phyloP scores from a whole-genome alignment of 2,797 vertebrate genomes.

The Epinephelus awoara region DNA sequence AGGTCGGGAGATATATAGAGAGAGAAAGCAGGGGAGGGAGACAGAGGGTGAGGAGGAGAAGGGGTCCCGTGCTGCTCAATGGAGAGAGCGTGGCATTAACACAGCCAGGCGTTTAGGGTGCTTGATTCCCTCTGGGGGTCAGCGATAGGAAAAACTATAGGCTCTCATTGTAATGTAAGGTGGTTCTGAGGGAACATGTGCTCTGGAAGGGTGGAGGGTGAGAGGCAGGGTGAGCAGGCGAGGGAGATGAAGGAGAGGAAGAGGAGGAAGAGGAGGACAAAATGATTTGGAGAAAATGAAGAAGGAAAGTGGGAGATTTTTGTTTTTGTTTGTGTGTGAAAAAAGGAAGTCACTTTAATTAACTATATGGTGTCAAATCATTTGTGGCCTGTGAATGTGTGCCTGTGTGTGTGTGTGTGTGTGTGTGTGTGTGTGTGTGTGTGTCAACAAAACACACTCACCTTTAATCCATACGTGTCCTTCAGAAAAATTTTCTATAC shows the following conservation, averaged over 20 bases:
- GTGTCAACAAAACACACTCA: slow-evolving; percentile 59
- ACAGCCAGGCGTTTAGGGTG: slow-evolving; percentile 41
- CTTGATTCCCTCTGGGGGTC: slow-evolving; percentile 44
- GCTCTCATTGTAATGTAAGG: slow-evolving; percentile 29
- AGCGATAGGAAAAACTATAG: background rate
- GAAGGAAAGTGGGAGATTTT: background rate
- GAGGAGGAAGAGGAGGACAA: background rate
- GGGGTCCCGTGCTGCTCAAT: slow-evolving; percentile 9
- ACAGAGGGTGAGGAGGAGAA: background rate
- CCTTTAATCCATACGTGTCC: slow-evolving; percentile 75
- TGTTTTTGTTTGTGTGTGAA: background rate
- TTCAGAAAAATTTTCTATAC: slow-evolving; percentile 74
- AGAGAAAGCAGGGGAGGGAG: slow-evolving; percentile 17
- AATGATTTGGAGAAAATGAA: background rate
- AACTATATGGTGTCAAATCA: slow-evolving; percentile 4
- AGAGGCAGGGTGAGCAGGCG: background rate
- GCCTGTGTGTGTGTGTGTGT: fast-evolving
- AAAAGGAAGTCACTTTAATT: slow-evolving; percentile 1
- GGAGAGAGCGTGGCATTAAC: slow-evolving; percentile 13
- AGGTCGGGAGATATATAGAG: slow-evolving; percentile 13
- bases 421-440: slow-evolving; percentile 18
- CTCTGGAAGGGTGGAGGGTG: slow-evolving; percentile 1
- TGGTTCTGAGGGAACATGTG: background rate
- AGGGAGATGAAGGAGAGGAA: background rate
- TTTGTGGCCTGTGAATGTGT: too few species aligned